These are phyloP conservation scores for Orchesella flavescens DNA, from an alignment of 2,888 invertebrate genomes.

Conservation along the genomic window DNA sequence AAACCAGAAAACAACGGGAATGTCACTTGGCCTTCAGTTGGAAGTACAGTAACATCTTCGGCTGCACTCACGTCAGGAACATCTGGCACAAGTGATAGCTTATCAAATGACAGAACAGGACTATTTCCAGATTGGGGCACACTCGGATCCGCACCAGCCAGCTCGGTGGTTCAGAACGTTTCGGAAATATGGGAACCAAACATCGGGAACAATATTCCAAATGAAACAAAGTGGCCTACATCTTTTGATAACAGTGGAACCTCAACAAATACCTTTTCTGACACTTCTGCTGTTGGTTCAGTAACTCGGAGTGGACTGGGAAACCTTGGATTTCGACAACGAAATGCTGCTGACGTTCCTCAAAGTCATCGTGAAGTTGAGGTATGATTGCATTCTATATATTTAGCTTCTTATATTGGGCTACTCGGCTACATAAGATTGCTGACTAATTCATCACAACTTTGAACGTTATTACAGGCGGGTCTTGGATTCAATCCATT, in stretches of 20 bases:
- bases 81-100: conserved; percentile 25
- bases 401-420: neutral
- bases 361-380: conserved; percentile 72
- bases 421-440: too few relatives aligned
- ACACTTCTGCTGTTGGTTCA: conserved; percentile 65
- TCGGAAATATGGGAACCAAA: conserved; percentile 68
- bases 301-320: conserved; percentile 33
- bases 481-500: conserved; percentile 82
- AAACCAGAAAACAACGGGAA: conserved; percentile 29
- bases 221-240: conserved; percentile 65
- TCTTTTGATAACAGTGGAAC: conserved; percentile 41
- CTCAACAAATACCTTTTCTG: conserved; percentile 13
- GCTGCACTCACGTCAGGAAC: conserved; percentile 16
- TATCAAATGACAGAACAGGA: conserved; percentile 23
- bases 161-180: conserved; percentile 41
- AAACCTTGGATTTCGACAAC: conserved; percentile 42
- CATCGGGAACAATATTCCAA: conserved; percentile 12
- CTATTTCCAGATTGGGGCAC: conserved; percentile 31
- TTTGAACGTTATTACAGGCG: conserved; percentile 73
- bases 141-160: conserved; percentile 32
- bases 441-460: too few relatives aligned
- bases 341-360: conserved; percentile 63
- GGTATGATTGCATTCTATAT: too few relatives aligned
- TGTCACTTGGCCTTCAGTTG: conserved; percentile 37
- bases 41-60: conserved; percentile 25